Percentiles rank a stretch among this genome's conserved stretches.
Conservation (phyloP, 2,888 invertebrate genomes). For the Teleogryllus oceanicus region DNA sequence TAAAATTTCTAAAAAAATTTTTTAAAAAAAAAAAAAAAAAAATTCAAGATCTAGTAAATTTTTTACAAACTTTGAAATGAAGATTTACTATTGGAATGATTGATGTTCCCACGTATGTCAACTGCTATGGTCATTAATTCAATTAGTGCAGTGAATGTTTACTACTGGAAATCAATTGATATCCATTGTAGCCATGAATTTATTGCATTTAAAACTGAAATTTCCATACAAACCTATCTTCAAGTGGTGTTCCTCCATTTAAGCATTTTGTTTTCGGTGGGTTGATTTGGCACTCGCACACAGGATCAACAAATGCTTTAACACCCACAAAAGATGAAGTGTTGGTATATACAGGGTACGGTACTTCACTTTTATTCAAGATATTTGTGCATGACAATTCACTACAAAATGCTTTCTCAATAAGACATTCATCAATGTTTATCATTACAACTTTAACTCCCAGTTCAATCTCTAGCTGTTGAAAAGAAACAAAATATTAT, state of each 20-base stretch:
- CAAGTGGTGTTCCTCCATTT: slow-evolving; percentile 65
- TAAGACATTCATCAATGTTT: slow-evolving; percentile 85
- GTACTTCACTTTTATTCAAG: slow-evolving; percentile 67
- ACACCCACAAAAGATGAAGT: slow-evolving; percentile 93
- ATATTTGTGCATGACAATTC: slow-evolving; percentile 73
- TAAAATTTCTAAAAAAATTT: too few relatives aligned
- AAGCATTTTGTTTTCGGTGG: slow-evolving; percentile 58
- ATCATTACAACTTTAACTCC: slow-evolving; percentile 77
- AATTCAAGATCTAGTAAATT: too few relatives aligned
- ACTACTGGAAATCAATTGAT: too few relatives aligned
- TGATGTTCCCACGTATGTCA: too few relatives aligned
- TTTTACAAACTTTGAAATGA: too few relatives aligned
- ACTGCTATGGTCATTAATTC: too few relatives aligned
- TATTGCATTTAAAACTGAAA: too few relatives aligned
- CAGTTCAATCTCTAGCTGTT: slow-evolving; percentile 65
- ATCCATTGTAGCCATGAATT: too few relatives aligned
- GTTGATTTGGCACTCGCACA: slow-evolving; percentile 63
- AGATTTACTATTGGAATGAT: too few relatives aligned
- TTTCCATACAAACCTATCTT: slow-evolving; percentile 38
- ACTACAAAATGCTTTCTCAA: slow-evolving; percentile 68
- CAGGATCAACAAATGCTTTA: slow-evolving; percentile 73
- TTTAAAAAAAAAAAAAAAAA: too few relatives aligned
- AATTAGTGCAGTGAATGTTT: too few relatives aligned
- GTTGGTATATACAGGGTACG: slow-evolving; percentile 86
- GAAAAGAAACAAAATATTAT: too few relatives aligned